These are phyloP conservation scores for Charina bottae DNA, from an alignment of 2,113 vertebrate species.

Conservation along the genomic window DNA sequence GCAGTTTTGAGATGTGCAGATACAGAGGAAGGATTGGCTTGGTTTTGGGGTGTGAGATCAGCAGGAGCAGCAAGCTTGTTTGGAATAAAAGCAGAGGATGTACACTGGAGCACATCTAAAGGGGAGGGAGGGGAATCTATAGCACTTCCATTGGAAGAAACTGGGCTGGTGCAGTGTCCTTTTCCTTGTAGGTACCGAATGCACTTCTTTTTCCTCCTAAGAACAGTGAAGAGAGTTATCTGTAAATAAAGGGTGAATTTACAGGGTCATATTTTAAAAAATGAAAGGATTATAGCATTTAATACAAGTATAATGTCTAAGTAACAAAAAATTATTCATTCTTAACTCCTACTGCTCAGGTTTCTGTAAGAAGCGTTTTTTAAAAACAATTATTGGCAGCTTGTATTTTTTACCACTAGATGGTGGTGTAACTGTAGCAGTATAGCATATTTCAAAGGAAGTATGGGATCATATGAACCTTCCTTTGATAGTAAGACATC, in stretches of 20 bases:
- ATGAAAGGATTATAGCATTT: slow-evolving; percentile 16
- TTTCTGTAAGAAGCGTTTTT: neutral
- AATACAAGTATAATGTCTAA: neutral
- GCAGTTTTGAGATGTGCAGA: slow-evolving; percentile 69
- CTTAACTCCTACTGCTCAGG: neutral
- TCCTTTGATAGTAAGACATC: neutral
- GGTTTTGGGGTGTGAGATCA: slow-evolving; percentile 67
- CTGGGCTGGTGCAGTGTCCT: slow-evolving; percentile 92
- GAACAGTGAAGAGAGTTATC: slow-evolving; percentile 94
- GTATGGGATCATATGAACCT: neutral
- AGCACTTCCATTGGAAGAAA: slow-evolving; percentile 98
- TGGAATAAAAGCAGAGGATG: slow-evolving; percentile 75
- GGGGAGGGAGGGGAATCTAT: slow-evolving; percentile 90
- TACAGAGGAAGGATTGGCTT: slow-evolving; percentile 56
- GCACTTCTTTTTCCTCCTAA: slow-evolving; percentile 99
- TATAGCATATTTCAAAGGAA: neutral
- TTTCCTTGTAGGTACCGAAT: slow-evolving; percentile 97
- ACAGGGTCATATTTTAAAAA: slow-evolving; percentile 74
- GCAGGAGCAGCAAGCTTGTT: slow-evolving; percentile 76
- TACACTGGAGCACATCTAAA: slow-evolving; percentile 71
- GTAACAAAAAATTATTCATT: neutral
- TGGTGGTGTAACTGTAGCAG: neutral
- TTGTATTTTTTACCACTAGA: neutral
- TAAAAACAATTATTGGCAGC: neutral
- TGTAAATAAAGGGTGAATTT: slow-evolving; percentile 89